phyloP scores from a whole-genome alignment of 30 jellyfish, hydroid and myxozoan species.

The Haliclystus octoradiatus region DNA sequence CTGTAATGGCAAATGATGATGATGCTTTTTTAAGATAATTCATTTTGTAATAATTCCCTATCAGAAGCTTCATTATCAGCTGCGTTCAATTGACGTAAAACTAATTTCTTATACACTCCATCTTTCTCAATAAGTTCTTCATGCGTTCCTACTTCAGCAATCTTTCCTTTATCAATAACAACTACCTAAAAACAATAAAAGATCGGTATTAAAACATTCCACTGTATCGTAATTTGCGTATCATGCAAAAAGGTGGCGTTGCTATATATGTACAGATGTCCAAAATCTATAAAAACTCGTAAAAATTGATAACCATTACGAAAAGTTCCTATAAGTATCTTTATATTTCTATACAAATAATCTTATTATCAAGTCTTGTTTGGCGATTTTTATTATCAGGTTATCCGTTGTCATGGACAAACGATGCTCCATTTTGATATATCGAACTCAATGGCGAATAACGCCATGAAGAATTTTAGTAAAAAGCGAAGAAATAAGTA shows the following conservation, averaged over 20 bases:
- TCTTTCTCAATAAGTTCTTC: constrained; percentile 58
- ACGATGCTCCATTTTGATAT: too few species aligned
- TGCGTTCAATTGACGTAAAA: constrained; percentile 51
- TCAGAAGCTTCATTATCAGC: neutral
- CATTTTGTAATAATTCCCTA: neutral
- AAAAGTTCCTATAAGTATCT: too few species aligned
- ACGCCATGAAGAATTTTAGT: too few species aligned
- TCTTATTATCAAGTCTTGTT: too few species aligned
- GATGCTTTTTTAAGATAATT: too few species aligned
- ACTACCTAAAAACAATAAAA: constrained; percentile 37
- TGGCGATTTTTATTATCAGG: too few species aligned
- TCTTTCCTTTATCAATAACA: constrained; percentile 66
- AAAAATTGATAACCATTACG: too few species aligned
- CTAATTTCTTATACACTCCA: constrained; percentile 74
- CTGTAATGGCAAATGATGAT: too few species aligned
- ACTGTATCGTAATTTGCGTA: neutral
- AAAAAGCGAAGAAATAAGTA: too few species aligned
- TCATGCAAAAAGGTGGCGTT: neutral
- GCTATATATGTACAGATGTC: neutral
- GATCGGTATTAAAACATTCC: neutral
- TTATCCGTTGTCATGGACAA: too few species aligned
- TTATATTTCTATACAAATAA: too few species aligned
- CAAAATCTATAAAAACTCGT: neutral
- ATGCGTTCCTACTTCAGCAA: constrained; percentile 94
- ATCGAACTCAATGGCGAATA: too few species aligned